Evolutionary conservation across 1,140 invertebrate species (phyloP), one percentile per base, ranked within the genome.

Genomic region (Brachionus calyciflorus): DNA sequence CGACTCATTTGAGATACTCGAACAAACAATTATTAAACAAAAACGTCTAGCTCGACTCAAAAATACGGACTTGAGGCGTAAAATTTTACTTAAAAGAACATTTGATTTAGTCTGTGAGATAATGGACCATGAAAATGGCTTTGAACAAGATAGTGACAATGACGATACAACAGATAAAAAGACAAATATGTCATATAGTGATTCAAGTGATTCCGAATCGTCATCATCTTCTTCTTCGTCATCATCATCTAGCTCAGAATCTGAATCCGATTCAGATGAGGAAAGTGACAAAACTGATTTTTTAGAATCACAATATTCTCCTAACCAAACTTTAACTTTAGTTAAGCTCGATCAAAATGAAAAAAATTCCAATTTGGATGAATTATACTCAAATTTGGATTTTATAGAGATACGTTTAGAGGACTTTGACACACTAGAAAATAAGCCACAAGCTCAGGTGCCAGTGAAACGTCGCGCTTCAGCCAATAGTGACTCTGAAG

Each of bases 1-100:
- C 37, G 69, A 73, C 24, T 73, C 69, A 19, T 73, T 73, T 28
- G 69, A 73, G 33, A 49, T 73, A 24, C 69, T 73, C 69, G 69
- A 73, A 30, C 51, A 73, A 19, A 73, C 69, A 12, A 73, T 73
- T 3, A 1, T 73, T 7, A 73, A 73, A 37, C 69, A 73, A 41
- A 49, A 55, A 24, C 46, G 46, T 2, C n/a, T 73, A 14, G 44
- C 69, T 5, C 44, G 46, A 33, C 69, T 73, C 17, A 73, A 73
- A 26, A 73, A 73, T n/a, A 73, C 69, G 0, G 69, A 73, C 33
- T 41, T 73, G 46, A 73, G 69, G 24, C 44, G 46, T 19, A 49
- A 55, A 49, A 55, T 73, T 1, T 41, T 73, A 30, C 69, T 73
- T 7, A 73, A 73, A 33, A 19, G 69, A n/a, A 73, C 69, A 17